These are phyloP conservation scores for Henricia sp. DNA, from an alignment of 53 echinoderm and acorn worm species.

Conservation along the genomic window DNA sequence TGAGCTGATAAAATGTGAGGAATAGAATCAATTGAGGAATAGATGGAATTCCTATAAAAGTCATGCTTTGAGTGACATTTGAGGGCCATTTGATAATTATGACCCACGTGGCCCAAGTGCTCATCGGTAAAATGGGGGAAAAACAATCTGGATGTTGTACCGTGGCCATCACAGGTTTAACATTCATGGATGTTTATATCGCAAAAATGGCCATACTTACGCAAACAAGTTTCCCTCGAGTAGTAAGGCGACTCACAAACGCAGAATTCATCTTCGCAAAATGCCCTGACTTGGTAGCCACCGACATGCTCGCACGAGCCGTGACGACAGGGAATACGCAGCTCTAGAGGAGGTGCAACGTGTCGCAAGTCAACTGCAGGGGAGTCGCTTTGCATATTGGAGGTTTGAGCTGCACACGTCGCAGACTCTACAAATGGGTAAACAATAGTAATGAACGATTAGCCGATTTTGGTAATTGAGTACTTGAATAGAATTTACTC, in stretches of 20 bases:
- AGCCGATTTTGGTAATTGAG: too few species aligned
- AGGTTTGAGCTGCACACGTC: conserved; percentile 26
- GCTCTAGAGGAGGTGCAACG: conserved; percentile 47
- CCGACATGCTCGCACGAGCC: conserved; percentile 80
- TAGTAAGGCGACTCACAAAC: conserved; percentile 79
- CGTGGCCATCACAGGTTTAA: too few species aligned
- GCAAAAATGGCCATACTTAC: too few species aligned
- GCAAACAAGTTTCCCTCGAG: conserved; percentile 72
- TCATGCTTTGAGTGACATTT: neutral
- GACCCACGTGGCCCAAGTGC: too few species aligned
- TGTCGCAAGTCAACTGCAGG: conserved; percentile 5
- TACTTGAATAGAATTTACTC: too few species aligned
- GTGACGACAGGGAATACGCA: conserved; percentile 63
- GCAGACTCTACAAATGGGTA: conserved; percentile 20
- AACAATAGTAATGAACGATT: too few species aligned
- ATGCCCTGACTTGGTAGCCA: conserved; percentile 57
- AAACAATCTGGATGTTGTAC: too few species aligned
- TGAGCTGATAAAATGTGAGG: conserved; percentile 20
- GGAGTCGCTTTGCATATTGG: neutral
- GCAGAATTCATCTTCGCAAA: conserved; percentile 71
- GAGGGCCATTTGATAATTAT: too few species aligned
- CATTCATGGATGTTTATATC: too few species aligned
- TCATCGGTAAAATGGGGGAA: too few species aligned
- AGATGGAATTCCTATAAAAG: neutral
- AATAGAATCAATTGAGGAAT: neutral